Percentiles rank a stretch among this genome's conserved stretches.
phyloP scores from a whole-genome alignment of 1,140 invertebrate species.

The Melipona quadrifasciata region DNA sequence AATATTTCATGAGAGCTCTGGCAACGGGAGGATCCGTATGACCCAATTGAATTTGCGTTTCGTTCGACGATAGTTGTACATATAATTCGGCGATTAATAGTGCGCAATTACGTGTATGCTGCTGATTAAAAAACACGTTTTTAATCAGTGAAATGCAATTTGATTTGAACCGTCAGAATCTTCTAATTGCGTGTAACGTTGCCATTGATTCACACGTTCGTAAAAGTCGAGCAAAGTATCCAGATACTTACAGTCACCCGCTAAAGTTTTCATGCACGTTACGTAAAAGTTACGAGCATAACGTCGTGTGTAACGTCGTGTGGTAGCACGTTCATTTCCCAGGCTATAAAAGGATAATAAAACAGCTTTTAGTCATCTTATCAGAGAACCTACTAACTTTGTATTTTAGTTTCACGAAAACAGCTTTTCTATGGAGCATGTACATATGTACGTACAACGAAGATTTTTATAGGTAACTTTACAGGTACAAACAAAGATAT shows the following conservation, averaged over 20 bases:
- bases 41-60: slow-evolving; percentile 20
- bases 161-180: not conserved
- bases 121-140: not conserved
- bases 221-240: too few relatives aligned
- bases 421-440: not conserved
- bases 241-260: too few relatives aligned
- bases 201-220: too few relatives aligned
- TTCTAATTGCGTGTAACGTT: too few relatives aligned
- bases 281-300: too few relatives aligned
- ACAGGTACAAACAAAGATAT: too few relatives aligned
- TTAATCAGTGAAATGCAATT: not conserved
- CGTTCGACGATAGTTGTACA: not conserved
- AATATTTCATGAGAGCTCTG: not conserved
- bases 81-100: not conserved
- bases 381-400: not conserved
- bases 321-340: too few relatives aligned
- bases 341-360: not conserved
- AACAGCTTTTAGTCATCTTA: not conserved
- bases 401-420: not conserved
- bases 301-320: too few relatives aligned
- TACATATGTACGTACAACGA: too few relatives aligned
- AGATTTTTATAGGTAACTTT: not conserved
- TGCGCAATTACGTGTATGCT: not conserved
- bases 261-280: too few relatives aligned
- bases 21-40: slow-evolving; percentile 2